Percentiles rank a stretch among this genome's conserved stretches.
Conservation (phyloP, 2,113 vertebrate species). For the Corydoras sp. region DNA sequence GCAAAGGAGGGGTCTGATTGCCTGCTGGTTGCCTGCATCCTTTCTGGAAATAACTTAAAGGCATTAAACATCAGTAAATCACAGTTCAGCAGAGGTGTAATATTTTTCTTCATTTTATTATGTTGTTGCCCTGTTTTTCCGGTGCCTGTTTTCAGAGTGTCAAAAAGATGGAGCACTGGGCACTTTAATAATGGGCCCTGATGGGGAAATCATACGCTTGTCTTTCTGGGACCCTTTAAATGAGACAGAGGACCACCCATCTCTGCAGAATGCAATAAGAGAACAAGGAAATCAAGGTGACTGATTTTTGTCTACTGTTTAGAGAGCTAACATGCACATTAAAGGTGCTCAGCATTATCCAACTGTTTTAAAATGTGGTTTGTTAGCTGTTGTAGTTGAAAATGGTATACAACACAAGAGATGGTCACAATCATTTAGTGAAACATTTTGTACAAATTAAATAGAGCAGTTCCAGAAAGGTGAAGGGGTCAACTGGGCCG, state of each 20-base stretch:
- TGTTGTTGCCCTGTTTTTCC: neutral
- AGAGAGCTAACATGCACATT: constrained; percentile 7
- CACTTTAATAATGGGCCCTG: constrained; percentile 58
- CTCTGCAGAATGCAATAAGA: constrained; percentile 34
- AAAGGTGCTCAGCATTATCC: neutral
- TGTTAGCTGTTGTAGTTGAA: neutral
- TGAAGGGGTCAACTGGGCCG: constrained; percentile 20
- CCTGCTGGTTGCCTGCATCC: neutral
- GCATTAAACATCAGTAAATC: constrained; percentile 3
- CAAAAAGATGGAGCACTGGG: constrained; percentile 49
- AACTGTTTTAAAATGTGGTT: neutral
- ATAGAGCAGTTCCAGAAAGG: constrained; percentile 4
- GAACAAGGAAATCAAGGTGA: constrained; percentile 44
- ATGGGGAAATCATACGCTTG: constrained; percentile 59
- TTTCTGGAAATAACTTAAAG: too few species aligned
- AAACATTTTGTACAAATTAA: constrained; percentile 17
- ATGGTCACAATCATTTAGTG: constrained; percentile 12
- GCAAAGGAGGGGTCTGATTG: neutral
- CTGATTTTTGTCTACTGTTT: constrained; percentile 16
- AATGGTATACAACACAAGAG: neutral
- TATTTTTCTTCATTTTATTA: neutral
- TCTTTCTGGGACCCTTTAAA: constrained; percentile 49
- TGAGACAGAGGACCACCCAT: constrained; percentile 26
- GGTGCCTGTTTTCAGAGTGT: constrained; percentile 51
- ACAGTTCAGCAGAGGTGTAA: neutral